Evolutionary conservation across 2,888 invertebrate genomes (phyloP).

Genomic region (Allacma fusca): DNA sequence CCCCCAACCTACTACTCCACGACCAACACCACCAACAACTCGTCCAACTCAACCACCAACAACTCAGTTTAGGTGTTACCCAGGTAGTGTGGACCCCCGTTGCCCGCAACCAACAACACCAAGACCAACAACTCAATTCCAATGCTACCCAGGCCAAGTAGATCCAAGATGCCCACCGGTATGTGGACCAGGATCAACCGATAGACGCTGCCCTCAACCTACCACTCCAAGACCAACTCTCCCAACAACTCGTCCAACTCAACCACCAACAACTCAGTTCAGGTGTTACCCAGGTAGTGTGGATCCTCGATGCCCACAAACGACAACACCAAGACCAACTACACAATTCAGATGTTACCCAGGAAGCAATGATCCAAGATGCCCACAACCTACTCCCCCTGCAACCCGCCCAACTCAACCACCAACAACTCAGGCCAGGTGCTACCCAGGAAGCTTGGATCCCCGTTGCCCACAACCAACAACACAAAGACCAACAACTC

Average conservation of each 20-base stretch:
- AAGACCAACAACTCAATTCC: conserved; percentile 30
- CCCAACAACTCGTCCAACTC: conserved; percentile 36
- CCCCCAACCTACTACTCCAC: conserved; percentile 5
- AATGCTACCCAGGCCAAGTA: conserved; percentile 48
- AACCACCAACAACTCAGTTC: conserved; percentile 26
- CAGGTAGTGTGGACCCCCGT: conserved; percentile 57
- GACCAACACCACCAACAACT: conserved; percentile 35
- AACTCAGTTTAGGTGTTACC: conserved; percentile 48
- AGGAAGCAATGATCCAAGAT: conserved; percentile 58
- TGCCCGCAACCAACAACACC: conserved; percentile 48
- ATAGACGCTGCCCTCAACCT: conserved; percentile 57
- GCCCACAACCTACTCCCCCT: conserved; percentile 56
- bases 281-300: conserved; percentile 36
- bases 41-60: conserved; percentile 33
- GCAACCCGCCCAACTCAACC: conserved; percentile 31
- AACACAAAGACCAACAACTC: conserved; percentile 4
- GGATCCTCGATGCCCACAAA: conserved; percentile 41
- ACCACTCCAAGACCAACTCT: conserved; percentile 23
- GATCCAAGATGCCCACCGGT: conserved; percentile 61
- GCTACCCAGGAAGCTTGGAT: not conserved
- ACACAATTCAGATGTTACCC: conserved; percentile 54
- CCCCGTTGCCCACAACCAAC: conserved; percentile 31
- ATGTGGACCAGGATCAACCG: conserved; percentile 62
- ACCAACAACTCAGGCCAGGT: conserved; percentile 34
- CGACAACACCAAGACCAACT: conserved; percentile 61